Evolutionary conservation across 2,113 vertebrate species (phyloP).

Genomic region (Hipposideros armiger): DNA sequence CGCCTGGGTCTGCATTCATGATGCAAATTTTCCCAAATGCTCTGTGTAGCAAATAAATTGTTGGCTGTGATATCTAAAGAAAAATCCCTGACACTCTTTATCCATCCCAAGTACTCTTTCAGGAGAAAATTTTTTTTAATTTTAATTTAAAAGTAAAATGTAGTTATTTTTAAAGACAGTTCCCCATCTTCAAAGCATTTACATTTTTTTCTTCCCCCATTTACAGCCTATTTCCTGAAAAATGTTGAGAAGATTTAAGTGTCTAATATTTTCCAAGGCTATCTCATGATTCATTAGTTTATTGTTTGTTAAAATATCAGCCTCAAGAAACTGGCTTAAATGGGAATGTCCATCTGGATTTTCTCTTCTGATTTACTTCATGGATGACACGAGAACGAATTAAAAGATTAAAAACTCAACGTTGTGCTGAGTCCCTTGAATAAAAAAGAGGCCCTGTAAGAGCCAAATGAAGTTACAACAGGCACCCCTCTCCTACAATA

Average conservation of each 20-base stretch:
- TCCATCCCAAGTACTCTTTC: conserved; percentile 38
- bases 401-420: conserved; percentile 56
- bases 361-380: conserved; percentile 68
- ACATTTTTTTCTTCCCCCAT: conserved; percentile 73
- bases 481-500: not conserved
- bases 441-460: not conserved
- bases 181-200: conserved; percentile 80
- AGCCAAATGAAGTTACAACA: not conserved
- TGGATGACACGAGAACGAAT: conserved; percentile 59
- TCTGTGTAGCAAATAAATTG: conserved; percentile 34
- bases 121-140: not conserved
- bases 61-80: not conserved
- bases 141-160: conserved; percentile 75
- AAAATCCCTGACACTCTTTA: conserved; percentile 37
- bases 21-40: conserved; percentile 18
- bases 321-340: conserved; percentile 55
- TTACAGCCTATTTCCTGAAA: conserved; percentile 76
- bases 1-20: not conserved
- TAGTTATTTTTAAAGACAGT: conserved; percentile 76
- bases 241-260: conserved; percentile 62
- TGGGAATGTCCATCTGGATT: conserved; percentile 66
- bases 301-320: conserved; percentile 64
- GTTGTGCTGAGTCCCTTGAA: not conserved
- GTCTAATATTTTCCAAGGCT: conserved; percentile 62
- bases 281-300: conserved; percentile 67